These are phyloP conservation scores for Amia ocellicauda DNA, from an alignment of 2,113 vertebrate genomes.

Conservation along the genomic window DNA sequence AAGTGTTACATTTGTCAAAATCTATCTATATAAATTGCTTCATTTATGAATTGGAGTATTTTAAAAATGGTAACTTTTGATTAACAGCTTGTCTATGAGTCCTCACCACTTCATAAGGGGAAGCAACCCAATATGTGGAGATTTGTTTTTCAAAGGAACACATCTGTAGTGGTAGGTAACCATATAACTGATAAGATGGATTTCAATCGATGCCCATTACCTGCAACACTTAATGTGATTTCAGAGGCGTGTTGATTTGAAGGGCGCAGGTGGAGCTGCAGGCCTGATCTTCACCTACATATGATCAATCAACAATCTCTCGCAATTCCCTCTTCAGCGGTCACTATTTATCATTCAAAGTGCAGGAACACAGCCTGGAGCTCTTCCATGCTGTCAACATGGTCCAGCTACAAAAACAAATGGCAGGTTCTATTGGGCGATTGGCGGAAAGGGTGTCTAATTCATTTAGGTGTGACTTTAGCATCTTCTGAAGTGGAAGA, in stretches of 20 bases:
- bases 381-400: slow-evolving; percentile 23
- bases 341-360: slow-evolving; percentile 63
- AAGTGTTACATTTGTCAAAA: too few relatives aligned
- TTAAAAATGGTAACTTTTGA: too few relatives aligned
- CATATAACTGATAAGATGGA: background rate
- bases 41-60: too few relatives aligned
- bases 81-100: too few relatives aligned
- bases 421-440: background rate
- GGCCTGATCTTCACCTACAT: slow-evolving; percentile 58
- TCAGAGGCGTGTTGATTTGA: slow-evolving; percentile 30
- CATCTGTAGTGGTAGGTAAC: background rate
- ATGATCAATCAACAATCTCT: slow-evolving; percentile 50
- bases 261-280: slow-evolving; percentile 54
- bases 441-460: slow-evolving; percentile 19
- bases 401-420: background rate
- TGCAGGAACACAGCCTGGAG: slow-evolving; percentile 46
- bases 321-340: slow-evolving; percentile 58
- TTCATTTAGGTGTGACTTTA: slow-evolving; percentile 33
- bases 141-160: background rate
- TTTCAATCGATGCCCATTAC: slow-evolving; percentile 37
- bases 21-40: too few relatives aligned
- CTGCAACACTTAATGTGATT: slow-evolving; percentile 48
- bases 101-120: too few relatives aligned
- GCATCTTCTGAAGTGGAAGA: slow-evolving; percentile 24
- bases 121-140: too few relatives aligned